Conservation (phyloP, 2,888 invertebrate genomes). For the Tinea pellionella region DNA sequence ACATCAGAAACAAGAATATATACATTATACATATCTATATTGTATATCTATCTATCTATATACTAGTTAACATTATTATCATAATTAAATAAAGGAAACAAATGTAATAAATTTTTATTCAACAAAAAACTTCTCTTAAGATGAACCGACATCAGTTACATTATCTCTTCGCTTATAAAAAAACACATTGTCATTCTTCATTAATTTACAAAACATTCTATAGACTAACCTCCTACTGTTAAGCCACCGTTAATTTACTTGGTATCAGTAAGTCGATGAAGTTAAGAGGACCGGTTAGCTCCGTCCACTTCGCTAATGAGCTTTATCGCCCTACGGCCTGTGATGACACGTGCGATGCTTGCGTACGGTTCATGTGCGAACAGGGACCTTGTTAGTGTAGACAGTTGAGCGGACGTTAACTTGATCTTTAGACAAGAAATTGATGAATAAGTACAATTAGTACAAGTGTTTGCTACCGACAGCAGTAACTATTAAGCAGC, state of each 20-base stretch:
- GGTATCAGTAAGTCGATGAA: slow-evolving; percentile 34
- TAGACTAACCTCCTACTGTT: slow-evolving; percentile 12
- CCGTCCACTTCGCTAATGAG: slow-evolving; percentile 43
- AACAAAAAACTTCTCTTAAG: background rate
- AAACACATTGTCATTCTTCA: slow-evolving; percentile 9
- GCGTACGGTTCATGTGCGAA: slow-evolving; percentile 31
- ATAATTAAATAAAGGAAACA: slow-evolving; percentile 1
- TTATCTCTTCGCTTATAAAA: background rate
- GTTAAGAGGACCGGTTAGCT: slow-evolving; percentile 34
- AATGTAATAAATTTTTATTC: background rate
- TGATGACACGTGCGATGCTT: slow-evolving; percentile 57
- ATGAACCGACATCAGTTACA: background rate
- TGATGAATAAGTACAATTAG: slow-evolving; percentile 10
- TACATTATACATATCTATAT: too few relatives aligned
- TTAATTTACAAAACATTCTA: slow-evolving; percentile 12
- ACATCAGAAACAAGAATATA: too few relatives aligned
- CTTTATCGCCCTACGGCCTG: slow-evolving; percentile 38
- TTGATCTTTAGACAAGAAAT: slow-evolving; percentile 10
- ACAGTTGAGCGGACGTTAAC: slow-evolving; percentile 15
- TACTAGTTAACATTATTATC: background rate
- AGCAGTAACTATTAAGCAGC: background rate
- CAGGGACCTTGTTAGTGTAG: slow-evolving; percentile 42
- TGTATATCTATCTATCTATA: too few relatives aligned
- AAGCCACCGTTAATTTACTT: slow-evolving; percentile 7
- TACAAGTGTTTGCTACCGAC: background rate